Percentiles rank a stretch among this genome's conserved stretches.
These are phyloP conservation scores for Equus quagga DNA, from an alignment of 2,113 vertebrate species.

Conservation along the genomic window DNA sequence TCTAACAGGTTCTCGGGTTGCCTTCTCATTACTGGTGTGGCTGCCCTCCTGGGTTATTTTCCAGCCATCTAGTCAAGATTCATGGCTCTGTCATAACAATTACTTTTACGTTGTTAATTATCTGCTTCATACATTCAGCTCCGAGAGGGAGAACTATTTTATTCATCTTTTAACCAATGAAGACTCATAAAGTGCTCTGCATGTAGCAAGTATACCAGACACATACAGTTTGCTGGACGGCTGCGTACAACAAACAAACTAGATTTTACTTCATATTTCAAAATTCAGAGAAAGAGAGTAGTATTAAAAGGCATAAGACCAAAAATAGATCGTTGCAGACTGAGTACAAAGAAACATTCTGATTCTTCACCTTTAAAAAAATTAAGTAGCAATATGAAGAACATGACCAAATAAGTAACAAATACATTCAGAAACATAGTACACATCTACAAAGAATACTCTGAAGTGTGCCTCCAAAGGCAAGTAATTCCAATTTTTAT, in stretches of 20 bases:
- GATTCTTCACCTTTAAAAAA: constrained; percentile 49
- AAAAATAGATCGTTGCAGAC: constrained; percentile 29
- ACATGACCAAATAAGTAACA: constrained; percentile 21
- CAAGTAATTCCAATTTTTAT: constrained; percentile 25
- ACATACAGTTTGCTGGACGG: not conserved
- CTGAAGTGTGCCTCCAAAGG: constrained; percentile 42
- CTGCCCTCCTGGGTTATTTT: not conserved
- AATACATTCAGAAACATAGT: constrained; percentile 26
- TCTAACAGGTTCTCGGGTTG: not conserved
- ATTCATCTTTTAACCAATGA: constrained; percentile 45
- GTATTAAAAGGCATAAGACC: constrained; percentile 18
- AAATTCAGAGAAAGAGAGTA: constrained; percentile 49
- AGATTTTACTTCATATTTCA: constrained; percentile 62
- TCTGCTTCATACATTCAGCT: constrained; percentile 32
- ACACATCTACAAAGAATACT: constrained; percentile 23
- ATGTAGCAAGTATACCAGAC: not conserved
- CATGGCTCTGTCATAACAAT: not conserved
- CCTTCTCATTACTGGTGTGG: not conserved
- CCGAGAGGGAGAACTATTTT: not conserved
- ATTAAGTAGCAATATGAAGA: constrained; percentile 29
- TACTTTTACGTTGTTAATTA: not conserved
- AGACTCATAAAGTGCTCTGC: constrained; percentile 49
- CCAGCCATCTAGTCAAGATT: not conserved
- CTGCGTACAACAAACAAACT: not conserved
- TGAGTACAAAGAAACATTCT: constrained; percentile 30